Conservation (phyloP, 1,140 invertebrate species). For the Heliconius congener region DNA sequence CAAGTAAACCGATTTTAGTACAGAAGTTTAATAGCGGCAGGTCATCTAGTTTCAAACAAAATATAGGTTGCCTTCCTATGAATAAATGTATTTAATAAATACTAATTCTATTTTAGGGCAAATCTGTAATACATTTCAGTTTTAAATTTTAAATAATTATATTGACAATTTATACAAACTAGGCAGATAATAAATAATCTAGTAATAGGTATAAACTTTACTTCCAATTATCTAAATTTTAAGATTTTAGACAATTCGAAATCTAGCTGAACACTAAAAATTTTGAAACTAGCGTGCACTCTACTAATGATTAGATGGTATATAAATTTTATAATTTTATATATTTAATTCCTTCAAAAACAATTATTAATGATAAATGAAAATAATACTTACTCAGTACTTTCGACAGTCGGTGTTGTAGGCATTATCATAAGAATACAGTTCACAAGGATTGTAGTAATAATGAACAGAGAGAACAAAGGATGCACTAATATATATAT, state of each 20-base stretch:
- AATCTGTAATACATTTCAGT: constrained; percentile 17
- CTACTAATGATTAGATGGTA: constrained; percentile 65
- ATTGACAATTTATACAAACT: constrained; percentile 36
- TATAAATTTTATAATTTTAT: constrained; percentile 44
- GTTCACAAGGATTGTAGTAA: constrained; percentile 98
- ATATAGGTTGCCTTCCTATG: constrained; percentile 24
- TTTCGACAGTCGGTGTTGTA: constrained; percentile 94
- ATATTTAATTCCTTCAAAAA: constrained; percentile 42
- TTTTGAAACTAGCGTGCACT: constrained; percentile 79
- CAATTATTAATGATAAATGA: background rate
- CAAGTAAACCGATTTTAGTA: constrained; percentile 15
- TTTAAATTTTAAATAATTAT: constrained; percentile 21
- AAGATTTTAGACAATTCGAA: constrained; percentile 51
- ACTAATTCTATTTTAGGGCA: constrained; percentile 35
- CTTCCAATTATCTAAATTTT: constrained; percentile 51
- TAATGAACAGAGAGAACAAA: constrained; percentile 98
- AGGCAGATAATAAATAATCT: constrained; percentile 40
- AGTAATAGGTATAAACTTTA: constrained; percentile 47
- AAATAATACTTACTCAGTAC: constrained; percentile 94
- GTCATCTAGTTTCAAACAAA: constrained; percentile 26
- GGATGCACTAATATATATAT: constrained; percentile 99
- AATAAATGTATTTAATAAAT: constrained; percentile 22
- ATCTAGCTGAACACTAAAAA: constrained; percentile 73
- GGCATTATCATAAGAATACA: constrained; percentile 99
- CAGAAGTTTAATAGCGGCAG: constrained; percentile 16